These are phyloP conservation scores for Triplophysa siluroides DNA, from an alignment of 2,113 vertebrate species.

Conservation along the genomic window DNA sequence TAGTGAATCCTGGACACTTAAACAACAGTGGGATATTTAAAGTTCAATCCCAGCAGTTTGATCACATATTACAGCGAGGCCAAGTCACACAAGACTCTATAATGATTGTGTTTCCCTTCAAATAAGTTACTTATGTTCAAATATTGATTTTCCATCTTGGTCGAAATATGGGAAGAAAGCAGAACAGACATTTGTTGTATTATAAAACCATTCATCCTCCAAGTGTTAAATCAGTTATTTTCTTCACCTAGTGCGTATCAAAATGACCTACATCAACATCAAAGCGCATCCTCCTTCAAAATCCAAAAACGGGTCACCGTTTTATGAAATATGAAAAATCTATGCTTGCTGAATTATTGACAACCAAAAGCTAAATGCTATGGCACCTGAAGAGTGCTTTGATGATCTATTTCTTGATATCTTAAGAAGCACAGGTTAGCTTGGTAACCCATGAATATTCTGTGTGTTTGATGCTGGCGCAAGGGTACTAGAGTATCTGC, in stretches of 20 bases:
- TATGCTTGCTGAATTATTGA: conserved; percentile 61
- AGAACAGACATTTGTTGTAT: not conserved
- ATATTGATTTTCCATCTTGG: not conserved
- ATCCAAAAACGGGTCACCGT: conserved; percentile 47
- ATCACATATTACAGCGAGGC: not conserved
- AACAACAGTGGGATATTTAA: not conserved
- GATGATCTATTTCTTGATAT: not conserved
- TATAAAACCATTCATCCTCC: not conserved
- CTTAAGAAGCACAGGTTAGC: not conserved
- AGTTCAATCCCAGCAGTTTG: too few relatives aligned
- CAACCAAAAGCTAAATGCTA: not conserved
- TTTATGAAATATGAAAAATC: conserved; percentile 42
- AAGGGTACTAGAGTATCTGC: not conserved
- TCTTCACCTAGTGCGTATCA: not conserved
- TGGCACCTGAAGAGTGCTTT: conserved; percentile 17
- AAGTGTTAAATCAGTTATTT: not conserved
- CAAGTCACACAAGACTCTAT: not conserved
- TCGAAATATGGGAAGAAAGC: not conserved
- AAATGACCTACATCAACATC: not conserved
- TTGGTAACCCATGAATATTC: conserved; percentile 11
- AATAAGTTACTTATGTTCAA: conserved; percentile 9
- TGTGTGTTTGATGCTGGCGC: not conserved
- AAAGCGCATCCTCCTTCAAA: conserved; percentile 15
- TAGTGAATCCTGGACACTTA: not conserved
- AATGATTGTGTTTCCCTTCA: not conserved